Conservation (phyloP, 2,888 invertebrate species). For the Steromphala cineraria region DNA sequence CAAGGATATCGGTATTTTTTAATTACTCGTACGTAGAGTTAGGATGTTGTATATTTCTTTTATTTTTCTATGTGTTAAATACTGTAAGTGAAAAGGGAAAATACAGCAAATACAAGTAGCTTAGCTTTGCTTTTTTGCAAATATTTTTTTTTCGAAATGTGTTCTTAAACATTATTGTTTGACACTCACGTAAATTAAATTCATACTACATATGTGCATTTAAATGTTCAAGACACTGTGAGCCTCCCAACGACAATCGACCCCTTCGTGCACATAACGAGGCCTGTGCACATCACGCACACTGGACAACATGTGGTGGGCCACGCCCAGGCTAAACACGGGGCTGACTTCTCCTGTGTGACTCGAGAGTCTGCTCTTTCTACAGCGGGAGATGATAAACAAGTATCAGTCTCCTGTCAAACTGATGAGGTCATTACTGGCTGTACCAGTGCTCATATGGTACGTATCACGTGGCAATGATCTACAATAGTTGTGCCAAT, state of each 20-base stretch:
- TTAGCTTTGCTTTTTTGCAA: too few relatives aligned
- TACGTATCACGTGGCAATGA: not conserved
- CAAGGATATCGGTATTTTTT: too few relatives aligned
- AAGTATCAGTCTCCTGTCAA: slow-evolving; percentile 25
- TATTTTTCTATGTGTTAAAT: too few relatives aligned
- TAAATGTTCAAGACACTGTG: not conserved
- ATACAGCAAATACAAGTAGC: too few relatives aligned
- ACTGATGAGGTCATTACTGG: slow-evolving; percentile 38
- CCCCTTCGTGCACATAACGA: slow-evolving; percentile 24
- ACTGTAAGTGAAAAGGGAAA: too few relatives aligned
- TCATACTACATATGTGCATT: too few relatives aligned
- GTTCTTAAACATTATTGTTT: too few relatives aligned
- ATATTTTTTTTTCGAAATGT: too few relatives aligned
- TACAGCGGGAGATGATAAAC: slow-evolving; percentile 38
- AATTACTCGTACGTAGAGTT: too few relatives aligned
- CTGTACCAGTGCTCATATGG: slow-evolving; percentile 34
- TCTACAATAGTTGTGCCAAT: too few relatives aligned
- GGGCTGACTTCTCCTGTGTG: slow-evolving; percentile 26
- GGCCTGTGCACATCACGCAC: slow-evolving; percentile 30
- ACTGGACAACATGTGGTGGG: slow-evolving; percentile 31
- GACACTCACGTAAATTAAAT: too few relatives aligned
- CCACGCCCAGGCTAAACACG: not conserved
- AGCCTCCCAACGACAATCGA: slow-evolving; percentile 2
- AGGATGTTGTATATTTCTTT: too few relatives aligned
- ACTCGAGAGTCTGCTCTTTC: slow-evolving; percentile 34